A percentile compares a stretch with the other conserved stretches of the same genome.
These are phyloP conservation scores for Torymus tubicola DNA, from an alignment of 2,888 invertebrate species.

Conservation along the genomic window DNA sequence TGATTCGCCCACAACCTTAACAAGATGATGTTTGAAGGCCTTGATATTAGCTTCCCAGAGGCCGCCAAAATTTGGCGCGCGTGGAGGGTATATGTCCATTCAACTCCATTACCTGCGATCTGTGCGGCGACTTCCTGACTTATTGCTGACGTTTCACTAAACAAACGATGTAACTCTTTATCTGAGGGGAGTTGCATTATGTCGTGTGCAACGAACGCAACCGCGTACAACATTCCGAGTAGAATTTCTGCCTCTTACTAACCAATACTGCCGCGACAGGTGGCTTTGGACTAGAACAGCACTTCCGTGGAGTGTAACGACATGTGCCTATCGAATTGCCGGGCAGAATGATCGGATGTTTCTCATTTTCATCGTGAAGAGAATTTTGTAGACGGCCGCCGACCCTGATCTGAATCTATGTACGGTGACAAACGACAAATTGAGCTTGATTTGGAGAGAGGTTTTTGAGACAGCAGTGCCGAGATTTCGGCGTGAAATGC, in stretches of 20 bases:
- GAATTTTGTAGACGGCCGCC: constrained; percentile 4
- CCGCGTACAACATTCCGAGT: not conserved
- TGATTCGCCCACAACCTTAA: not conserved
- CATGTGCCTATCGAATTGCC: constrained; percentile 3
- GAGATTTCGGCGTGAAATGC: not conserved
- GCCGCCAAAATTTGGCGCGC: not conserved
- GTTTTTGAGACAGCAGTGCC: not conserved
- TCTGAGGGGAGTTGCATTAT: constrained; percentile 53
- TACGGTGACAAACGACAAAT: not conserved
- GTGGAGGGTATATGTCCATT: constrained; percentile 5
- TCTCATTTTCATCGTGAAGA: not conserved
- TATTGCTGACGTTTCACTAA: not conserved
- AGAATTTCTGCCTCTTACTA: not conserved
- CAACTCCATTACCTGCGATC: not conserved
- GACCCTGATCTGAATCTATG: not conserved
- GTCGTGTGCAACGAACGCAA: not conserved
- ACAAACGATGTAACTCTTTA: not conserved
- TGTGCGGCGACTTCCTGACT: not conserved
- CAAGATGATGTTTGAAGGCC: not conserved
- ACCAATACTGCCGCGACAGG: not conserved
- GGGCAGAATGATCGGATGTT: constrained; percentile 5
- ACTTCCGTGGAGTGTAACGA: constrained; percentile 4
- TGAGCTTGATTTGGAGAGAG: not conserved
- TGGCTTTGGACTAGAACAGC: not conserved
- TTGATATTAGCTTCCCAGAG: not conserved